Evolutionary conservation across 2,113 vertebrate genomes (phyloP).

Genomic region (Cinclus cinclus): DNA sequence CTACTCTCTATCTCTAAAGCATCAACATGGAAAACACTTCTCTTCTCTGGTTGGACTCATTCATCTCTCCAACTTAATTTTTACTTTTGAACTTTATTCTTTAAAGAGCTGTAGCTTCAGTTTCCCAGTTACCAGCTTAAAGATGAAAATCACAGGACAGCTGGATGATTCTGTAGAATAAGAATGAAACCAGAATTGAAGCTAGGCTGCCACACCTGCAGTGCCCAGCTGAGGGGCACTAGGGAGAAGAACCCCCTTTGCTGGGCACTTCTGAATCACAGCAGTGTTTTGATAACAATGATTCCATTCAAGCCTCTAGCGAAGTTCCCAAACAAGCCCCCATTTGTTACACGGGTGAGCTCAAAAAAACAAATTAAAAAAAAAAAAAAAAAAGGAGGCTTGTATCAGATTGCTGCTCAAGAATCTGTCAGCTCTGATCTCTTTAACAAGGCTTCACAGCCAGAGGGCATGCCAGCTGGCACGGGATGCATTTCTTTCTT

Average conservation of each 20-base stretch:
- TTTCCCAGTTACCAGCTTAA: neutral
- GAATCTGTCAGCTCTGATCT: conserved; percentile 68
- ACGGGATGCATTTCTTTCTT: neutral
- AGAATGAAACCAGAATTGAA: conserved; percentile 17
- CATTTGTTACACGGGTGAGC: conserved; percentile 64
- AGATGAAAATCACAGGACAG: neutral
- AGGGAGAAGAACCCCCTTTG: conserved; percentile 26
- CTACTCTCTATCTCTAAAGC: neutral
- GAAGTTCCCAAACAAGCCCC: conserved; percentile 61
- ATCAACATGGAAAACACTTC: neutral
- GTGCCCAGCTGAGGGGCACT: conserved; percentile 54
- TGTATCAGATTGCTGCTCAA: conserved; percentile 66
- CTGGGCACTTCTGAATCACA: conserved; percentile 50
- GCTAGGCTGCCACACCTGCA: conserved; percentile 52
- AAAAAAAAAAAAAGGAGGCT: conserved; percentile 32
- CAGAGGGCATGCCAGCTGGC: conserved; percentile 66
- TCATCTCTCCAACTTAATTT: neutral
- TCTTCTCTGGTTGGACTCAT: neutral
- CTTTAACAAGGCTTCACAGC: conserved; percentile 65
- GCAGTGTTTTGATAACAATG: conserved; percentile 62
- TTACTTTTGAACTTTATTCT: neutral
- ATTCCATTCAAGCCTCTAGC: conserved; percentile 47
- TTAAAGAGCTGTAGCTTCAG: neutral
- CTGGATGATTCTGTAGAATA: neutral
- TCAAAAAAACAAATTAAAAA: conserved; percentile 8